phyloP scores from a whole-genome alignment of 1,140 invertebrate genomes.

The Schmidtea mediterranea region DNA sequence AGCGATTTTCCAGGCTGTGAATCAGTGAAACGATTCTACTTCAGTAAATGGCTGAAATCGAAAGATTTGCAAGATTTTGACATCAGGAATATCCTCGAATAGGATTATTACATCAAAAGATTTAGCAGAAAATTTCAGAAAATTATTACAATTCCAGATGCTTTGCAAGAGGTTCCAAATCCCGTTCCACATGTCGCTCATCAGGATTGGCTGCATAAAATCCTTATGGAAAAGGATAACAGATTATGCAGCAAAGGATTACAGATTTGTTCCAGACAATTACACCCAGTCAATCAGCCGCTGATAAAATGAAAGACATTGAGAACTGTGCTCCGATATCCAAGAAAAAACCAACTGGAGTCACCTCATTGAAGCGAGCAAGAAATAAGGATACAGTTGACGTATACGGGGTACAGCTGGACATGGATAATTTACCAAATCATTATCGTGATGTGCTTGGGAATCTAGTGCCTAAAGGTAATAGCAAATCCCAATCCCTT shows the following conservation, averaged over 20 bases:
- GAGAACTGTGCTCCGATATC: background rate
- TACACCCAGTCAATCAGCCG: background rate
- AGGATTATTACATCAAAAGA: conserved; percentile 87
- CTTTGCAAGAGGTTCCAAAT: conserved; percentile 64
- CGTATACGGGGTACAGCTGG: too few species aligned
- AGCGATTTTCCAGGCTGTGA: conserved; percentile 76
- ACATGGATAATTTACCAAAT: too few species aligned
- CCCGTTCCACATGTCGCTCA: conserved; percentile 75
- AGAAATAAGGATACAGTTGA: too few species aligned
- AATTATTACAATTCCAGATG: conserved; percentile 97
- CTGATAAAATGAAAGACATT: conserved; percentile 5
- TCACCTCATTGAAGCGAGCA: too few species aligned
- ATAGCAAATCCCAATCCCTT: too few species aligned
- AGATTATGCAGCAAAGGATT: conserved; percentile 70
- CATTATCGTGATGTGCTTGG: too few species aligned
- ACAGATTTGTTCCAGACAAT: conserved; percentile 39
- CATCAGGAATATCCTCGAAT: conserved; percentile 67
- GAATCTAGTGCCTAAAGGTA: too few species aligned
- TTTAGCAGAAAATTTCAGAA: conserved; percentile 79
- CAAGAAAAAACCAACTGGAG: too few species aligned
- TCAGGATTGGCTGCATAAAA: conserved; percentile 90
- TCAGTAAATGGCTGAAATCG: conserved; percentile 77
- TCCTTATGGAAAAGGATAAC: conserved; percentile 66
- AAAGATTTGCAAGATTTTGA: conserved; percentile 41
- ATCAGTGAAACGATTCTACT: conserved; percentile 52